Percentiles rank a stretch among this genome's conserved stretches.
Evolutionary conservation across 2,888 invertebrate genomes (phyloP).

Genomic region (Ferrisia virgata): DNA sequence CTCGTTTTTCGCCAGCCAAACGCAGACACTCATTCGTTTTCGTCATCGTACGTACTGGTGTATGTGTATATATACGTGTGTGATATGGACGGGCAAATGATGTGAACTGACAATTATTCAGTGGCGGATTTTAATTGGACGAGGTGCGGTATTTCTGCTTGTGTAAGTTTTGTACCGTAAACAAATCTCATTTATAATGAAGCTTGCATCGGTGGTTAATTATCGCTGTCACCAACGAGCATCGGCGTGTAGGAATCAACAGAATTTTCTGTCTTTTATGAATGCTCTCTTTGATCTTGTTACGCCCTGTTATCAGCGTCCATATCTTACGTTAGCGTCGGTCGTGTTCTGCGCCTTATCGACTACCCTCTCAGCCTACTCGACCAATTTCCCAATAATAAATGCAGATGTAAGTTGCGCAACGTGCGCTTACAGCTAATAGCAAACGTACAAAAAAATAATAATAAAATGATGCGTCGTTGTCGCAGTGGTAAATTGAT

Average conservation of each 20-base stretch:
- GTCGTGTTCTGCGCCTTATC: conserved; percentile 9
- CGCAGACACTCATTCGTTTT: background rate
- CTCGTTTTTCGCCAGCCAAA: conserved; percentile 8
- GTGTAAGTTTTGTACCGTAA: conserved; percentile 25
- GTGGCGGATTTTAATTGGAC: conserved; percentile 36
- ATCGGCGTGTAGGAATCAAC: conserved; percentile 5
- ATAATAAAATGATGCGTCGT: too few species aligned
- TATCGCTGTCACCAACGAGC: conserved; percentile 30
- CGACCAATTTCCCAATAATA: background rate
- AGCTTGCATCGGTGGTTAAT: conserved; percentile 29
- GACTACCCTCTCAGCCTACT: background rate
- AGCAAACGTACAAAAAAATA: too few species aligned
- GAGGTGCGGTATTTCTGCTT: conserved; percentile 4
- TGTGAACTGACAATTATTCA: conserved; percentile 26
- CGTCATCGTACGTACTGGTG: background rate
- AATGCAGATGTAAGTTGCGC: background rate
- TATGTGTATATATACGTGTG: background rate
- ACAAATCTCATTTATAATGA: conserved; percentile 23
- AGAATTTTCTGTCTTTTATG: conserved; percentile 22
- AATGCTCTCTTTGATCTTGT: conserved; percentile 32
- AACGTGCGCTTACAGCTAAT: too few species aligned
- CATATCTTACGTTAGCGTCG: conserved; percentile 3
- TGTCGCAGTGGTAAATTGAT: too few species aligned
- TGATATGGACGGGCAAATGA: conserved; percentile 17
- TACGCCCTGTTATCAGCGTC: conserved; percentile 34